A percentile compares a stretch with the other conserved stretches of the same genome.
Evolutionary conservation across 2,113 vertebrate genomes (phyloP).

Genomic region (Solea senegalensis): DNA sequence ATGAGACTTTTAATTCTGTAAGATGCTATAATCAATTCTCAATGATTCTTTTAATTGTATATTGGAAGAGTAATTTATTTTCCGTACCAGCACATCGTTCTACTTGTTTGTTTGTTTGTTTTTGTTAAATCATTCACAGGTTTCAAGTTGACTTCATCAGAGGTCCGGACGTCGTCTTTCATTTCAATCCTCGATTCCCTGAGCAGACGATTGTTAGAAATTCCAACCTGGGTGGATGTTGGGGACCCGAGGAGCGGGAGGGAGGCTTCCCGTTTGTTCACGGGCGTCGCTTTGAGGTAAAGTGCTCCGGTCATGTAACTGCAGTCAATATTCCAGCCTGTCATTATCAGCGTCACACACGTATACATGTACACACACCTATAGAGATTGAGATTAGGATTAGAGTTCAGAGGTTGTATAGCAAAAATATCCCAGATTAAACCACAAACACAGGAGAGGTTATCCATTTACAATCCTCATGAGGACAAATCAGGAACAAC

Average conservation of each 20-base stretch:
- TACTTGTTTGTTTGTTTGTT: background rate
- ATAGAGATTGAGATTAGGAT: background rate
- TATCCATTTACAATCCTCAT: no score
- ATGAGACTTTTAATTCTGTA: no score
- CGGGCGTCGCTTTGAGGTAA: constrained; percentile 83
- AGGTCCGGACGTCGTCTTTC: constrained; percentile 79
- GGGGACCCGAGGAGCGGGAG: constrained; percentile 83
- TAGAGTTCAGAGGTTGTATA: background rate
- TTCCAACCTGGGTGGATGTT: constrained; percentile 73
- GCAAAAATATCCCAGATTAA: background rate
- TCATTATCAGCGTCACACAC: background rate
- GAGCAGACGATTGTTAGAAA: constrained; percentile 80
- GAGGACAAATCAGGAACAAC: no score
- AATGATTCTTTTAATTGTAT: background rate
- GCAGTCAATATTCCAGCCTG: background rate
- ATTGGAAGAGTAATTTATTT: no score
- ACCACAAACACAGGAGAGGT: background rate
- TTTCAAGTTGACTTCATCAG: constrained; percentile 82
- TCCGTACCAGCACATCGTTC: background rate
- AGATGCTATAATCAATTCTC: background rate
- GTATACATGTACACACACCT: background rate
- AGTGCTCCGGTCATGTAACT: background rate
- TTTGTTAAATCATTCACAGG: constrained; percentile 55
- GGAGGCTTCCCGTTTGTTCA: constrained; percentile 77
- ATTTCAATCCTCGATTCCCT: constrained; percentile 82